Evolutionary conservation across 2,113 vertebrate genomes (phyloP), one percentile per base, ranked within the genome.

Genomic region (Lepus americanus): DNA sequence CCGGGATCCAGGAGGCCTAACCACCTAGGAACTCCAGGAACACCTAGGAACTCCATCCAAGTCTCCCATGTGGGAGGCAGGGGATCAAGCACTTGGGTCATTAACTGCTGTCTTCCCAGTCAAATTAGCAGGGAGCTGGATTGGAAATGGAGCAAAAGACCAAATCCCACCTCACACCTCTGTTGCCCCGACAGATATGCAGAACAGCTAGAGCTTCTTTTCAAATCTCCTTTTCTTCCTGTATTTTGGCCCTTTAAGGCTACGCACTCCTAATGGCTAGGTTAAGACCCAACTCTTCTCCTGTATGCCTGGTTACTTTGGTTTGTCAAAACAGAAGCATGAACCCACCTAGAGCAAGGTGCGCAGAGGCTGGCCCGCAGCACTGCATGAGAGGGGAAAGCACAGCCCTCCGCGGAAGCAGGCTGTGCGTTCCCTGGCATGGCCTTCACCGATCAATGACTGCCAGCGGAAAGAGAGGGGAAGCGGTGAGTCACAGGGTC

Each of bases 151-250:
- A 59, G 13, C 14, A 59, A 19, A 77, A 84, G 23, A 20, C n/a
- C 44, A 53, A 29, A 83, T 72, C 9, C 1, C 36, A 67, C 29
- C 3, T 74, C 16, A 27, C 11, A 67, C 5, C 7, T 81, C 23
- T 61, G 3, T 3, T 76, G 16, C 55, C 73, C 27, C 22, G 66
- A 87, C 20, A 64, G 49, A 86, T 80, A 9, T 12, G 25, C 44
- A 85, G 72, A 87, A 92, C 90, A 80, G 16, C 12, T 80, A 63
- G 13, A 90, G 25, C 66, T 84, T 74, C 29, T 73, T 80, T 4
- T 5, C 22, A 67, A 72, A 63, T 17, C 1, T 29, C 19, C 14
- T 53, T 94, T 39, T 31, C 49, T 83, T 64, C 39, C 22, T 90
- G 13, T 39, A 69, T 33, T 33, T 92, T 11, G 67, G 10, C 12